These are phyloP conservation scores for Rhagoletis pomonella DNA, from an alignment of 1,140 invertebrate species.

Conservation along the genomic window DNA sequence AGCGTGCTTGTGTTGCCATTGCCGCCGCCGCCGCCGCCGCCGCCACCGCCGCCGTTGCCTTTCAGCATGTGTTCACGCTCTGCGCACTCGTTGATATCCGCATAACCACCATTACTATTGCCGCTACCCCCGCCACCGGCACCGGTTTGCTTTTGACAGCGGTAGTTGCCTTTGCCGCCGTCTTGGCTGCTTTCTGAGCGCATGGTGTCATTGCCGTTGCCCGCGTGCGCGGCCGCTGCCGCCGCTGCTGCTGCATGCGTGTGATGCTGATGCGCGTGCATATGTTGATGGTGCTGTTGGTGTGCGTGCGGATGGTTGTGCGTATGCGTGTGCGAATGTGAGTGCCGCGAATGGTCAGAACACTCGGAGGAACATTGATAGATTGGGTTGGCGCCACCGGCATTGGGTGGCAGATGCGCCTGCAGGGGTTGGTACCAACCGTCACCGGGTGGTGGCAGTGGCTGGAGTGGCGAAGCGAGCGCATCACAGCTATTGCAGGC, in stretches of 20 bases:
- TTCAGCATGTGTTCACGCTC: slow-evolving; percentile 69
- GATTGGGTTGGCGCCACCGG: slow-evolving; percentile 69
- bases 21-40: not conserved
- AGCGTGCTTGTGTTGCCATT: slow-evolving; percentile 39
- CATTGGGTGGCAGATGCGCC: slow-evolving; percentile 61
- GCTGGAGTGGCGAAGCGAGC: slow-evolving; percentile 69
- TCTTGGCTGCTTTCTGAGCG: slow-evolving; percentile 69
- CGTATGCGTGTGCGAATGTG: slow-evolving; percentile 63
- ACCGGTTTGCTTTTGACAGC: slow-evolving; percentile 49
- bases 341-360: slow-evolving; percentile 70
- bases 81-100: slow-evolving; percentile 61
- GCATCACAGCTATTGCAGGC: slow-evolving; percentile 72
- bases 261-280: slow-evolving; percentile 56
- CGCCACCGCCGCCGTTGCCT: slow-evolving; percentile 17
- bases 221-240: not conserved
- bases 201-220: slow-evolving; percentile 59
- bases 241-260: not conserved
- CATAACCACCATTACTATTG: slow-evolving; percentile 58
- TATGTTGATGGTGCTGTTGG: slow-evolving; percentile 48
- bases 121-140: slow-evolving; percentile 14
- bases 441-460: slow-evolving; percentile 63
- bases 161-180: slow-evolving; percentile 61
- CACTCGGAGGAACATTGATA: slow-evolving; percentile 74
- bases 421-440: slow-evolving; percentile 70
- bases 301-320: slow-evolving; percentile 53